Conservation (phyloP, 2,113 vertebrate species). For the Onychorhynchus coronatus region DNA sequence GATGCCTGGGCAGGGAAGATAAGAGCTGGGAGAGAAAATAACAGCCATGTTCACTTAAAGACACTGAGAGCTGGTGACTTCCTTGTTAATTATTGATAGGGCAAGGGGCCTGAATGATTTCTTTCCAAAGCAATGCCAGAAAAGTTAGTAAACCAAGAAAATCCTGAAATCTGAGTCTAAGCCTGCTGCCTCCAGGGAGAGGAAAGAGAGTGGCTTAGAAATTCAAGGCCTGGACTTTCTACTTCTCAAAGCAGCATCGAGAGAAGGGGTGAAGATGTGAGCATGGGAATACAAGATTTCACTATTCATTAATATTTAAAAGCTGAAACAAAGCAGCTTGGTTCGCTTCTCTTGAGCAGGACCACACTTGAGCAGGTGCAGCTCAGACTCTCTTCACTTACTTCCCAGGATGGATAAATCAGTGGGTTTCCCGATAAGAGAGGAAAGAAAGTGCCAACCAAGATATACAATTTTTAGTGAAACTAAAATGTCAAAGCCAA, state of each 20-base stretch:
- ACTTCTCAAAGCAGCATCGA: not conserved
- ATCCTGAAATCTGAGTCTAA: not conserved
- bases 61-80: not conserved
- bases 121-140: not conserved
- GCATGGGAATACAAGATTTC: not conserved
- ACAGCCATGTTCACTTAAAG: not conserved
- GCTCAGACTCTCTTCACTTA: not conserved
- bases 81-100: constrained; percentile 23
- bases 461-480: not conserved
- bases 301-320: not conserved
- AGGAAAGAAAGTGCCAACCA: not conserved
- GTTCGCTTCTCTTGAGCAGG: not conserved
- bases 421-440: not conserved
- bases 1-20: constrained; percentile 29
- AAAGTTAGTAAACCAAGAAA: not conserved
- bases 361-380: not conserved
- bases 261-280: not conserved
- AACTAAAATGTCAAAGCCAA: not conserved
- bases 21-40: not conserved
- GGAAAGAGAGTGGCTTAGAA: not conserved
- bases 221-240: not conserved
- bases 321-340: not conserved
- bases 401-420: not conserved
- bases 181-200: not conserved
- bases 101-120: not conserved